Conservation (phyloP, 2,113 vertebrate species). For the Hassar affinis region DNA sequence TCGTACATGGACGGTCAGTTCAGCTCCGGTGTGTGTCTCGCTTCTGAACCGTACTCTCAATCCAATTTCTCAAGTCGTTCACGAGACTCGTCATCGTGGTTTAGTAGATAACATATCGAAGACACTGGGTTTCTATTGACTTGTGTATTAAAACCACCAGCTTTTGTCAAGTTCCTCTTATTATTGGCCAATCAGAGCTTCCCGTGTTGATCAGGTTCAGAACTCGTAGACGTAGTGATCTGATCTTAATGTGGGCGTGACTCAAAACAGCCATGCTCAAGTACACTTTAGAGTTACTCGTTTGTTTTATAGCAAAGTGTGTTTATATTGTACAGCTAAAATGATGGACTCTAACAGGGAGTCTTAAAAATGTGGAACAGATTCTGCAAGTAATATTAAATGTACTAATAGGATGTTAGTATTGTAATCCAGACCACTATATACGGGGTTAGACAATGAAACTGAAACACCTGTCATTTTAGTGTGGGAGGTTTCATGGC, state of each 20-base stretch:
- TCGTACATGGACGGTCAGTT: constrained; percentile 94
- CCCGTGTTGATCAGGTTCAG: not conserved
- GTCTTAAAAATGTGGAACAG: not conserved
- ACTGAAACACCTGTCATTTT: no score
- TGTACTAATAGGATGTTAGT: no score
- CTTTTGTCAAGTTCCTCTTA: not conserved
- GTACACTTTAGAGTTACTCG: not conserved
- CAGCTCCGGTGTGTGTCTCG: not conserved
- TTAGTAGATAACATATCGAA: not conserved
- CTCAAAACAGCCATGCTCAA: not conserved
- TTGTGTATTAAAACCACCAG: not conserved
- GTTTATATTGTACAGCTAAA: not conserved
- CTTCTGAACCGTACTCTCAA: not conserved
- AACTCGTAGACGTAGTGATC: no score
- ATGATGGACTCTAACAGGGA: not conserved
- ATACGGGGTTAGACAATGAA: no score
- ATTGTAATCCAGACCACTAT: no score
- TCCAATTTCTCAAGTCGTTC: not conserved
- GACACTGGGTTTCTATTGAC: not conserved
- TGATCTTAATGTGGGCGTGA: no score
- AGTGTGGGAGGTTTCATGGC: no score
- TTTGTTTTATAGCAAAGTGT: not conserved
- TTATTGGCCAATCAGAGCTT: not conserved
- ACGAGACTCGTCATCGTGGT: not conserved
- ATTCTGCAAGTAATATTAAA: not conserved